Evolutionary conservation across 2,888 invertebrate species (phyloP).

Genomic region (Julus scanicus): DNA sequence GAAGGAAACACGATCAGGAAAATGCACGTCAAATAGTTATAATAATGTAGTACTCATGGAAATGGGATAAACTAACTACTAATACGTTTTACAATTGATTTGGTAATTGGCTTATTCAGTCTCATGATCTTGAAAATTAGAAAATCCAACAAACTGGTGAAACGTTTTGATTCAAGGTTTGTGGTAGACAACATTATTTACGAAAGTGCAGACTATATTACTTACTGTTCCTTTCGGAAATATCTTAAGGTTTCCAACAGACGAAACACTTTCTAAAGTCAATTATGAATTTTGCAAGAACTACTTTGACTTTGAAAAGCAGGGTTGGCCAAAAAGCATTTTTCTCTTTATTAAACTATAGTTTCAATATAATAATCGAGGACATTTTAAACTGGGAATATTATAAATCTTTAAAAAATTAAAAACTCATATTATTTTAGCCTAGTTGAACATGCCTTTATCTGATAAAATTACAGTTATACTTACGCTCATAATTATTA

Average conservation of each 20-base stretch:
- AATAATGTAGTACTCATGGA: neutral
- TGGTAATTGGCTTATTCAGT: neutral
- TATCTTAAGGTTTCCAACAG: neutral
- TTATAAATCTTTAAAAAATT: too few species aligned
- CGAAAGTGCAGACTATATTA: too few species aligned
- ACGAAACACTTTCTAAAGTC: neutral
- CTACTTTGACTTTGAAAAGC: neutral
- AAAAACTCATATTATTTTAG: too few species aligned
- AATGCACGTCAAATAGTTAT: neutral
- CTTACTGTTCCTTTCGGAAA: too few species aligned
- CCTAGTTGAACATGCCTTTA: too few species aligned
- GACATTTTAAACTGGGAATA: too few species aligned
- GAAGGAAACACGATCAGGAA: constrained; percentile 1
- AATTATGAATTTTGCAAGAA: neutral
- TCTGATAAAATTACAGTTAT: neutral
- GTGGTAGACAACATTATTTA: neutral
- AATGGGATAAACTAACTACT: neutral
- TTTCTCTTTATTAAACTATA: too few species aligned
- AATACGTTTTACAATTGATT: neutral
- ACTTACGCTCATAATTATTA: neutral
- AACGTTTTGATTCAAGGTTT: constrained; percentile 4
- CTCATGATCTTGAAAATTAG: neutral
- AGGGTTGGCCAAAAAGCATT: neutral
- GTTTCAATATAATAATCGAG: too few species aligned
- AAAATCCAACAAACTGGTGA: neutral